Evolutionary conservation across 2,797 vertebrate genomes (phyloP), one percentile per base, ranked within the genome.

Genomic region (Gobio occitaniae): DNA sequence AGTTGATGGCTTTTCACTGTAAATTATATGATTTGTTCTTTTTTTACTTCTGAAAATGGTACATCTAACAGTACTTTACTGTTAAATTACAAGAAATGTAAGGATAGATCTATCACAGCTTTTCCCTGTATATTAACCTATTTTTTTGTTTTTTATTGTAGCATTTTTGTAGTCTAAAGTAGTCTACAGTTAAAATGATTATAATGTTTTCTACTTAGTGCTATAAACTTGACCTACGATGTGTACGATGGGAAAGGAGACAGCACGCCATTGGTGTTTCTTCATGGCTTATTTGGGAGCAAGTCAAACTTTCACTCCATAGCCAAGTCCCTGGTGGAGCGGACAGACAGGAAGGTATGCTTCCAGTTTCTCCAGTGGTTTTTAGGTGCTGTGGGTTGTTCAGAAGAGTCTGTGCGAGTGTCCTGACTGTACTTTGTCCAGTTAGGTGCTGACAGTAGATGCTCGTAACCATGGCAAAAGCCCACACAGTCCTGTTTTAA

Each of bases 211-310:
- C 38, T 11, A 21, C 36, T 19, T 92, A 98, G 97, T 38, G 91
- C 96, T 0, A 93, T 98, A 87, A 96, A 90, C 59, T 87, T 99
- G 87, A 94, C 95, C 56, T 97, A 99, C 44, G 93, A 92, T 2
- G 95, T 97, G 84, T 93, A 96, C 17, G 96, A 96, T 16, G 96
- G 96, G 25, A 94, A 90, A 32, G 93, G 90, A 8, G 90, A 94
- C 3, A 94, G 86, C 71, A 93, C 94, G 1, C 97, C 97, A 17
- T 89, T 99, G 3, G 94, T 99, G 86, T 95, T 99, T 86, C 96
- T 99, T 4, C 98, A 99, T 0, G 98, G 98, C n/a, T 95, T 99
- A 54, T 98, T 99, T 87, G 98, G 98, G 78, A 97, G 95, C 94
- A 97, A 94, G 87, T 92, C 94, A 59, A 99, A 98, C 93, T 98